These are phyloP conservation scores for Microtus oregoni DNA, from an alignment of 2,113 vertebrate species.

Conservation along the genomic window DNA sequence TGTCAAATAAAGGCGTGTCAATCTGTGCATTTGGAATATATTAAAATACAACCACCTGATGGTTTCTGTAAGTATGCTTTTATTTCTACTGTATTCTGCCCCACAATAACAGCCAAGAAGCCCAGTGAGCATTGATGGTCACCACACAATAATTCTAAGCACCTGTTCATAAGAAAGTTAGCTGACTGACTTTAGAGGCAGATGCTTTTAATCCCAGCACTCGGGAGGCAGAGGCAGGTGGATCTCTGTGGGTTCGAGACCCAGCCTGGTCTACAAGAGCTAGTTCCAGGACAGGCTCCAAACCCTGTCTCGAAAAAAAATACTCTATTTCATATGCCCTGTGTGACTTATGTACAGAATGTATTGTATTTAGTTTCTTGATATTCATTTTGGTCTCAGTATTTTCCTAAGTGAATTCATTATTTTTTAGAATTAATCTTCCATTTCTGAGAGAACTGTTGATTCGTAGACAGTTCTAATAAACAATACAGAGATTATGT, in stretches of 20 bases:
- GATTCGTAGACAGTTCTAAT: not conserved
- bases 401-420: not conserved
- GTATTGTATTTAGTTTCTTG: not conserved
- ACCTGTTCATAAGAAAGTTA: not conserved
- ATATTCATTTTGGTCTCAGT: constrained; percentile 3
- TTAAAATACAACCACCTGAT: not conserved
- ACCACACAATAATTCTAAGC: not conserved
- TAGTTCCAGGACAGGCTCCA: no score
- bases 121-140: not conserved
- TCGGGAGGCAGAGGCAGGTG: no score
- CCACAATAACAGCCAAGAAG: not conserved
- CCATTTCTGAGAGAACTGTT: not conserved
- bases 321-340: not conserved
- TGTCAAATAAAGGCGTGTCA: not conserved
- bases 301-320: no score
- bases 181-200: not conserved
- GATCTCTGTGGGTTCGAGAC: no score
- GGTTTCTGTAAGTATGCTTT: not conserved
- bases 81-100: not conserved
- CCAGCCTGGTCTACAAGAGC: no score
- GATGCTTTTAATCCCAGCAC: no score
- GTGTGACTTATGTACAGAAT: not conserved
- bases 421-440: not conserved
- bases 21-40: not conserved
- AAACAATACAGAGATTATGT: not conserved